A percentile compares a stretch with the other conserved stretches of the same genome.
phyloP scores from a whole-genome alignment of 2,797 vertebrate species.

The Ptychadena robeensis region DNA sequence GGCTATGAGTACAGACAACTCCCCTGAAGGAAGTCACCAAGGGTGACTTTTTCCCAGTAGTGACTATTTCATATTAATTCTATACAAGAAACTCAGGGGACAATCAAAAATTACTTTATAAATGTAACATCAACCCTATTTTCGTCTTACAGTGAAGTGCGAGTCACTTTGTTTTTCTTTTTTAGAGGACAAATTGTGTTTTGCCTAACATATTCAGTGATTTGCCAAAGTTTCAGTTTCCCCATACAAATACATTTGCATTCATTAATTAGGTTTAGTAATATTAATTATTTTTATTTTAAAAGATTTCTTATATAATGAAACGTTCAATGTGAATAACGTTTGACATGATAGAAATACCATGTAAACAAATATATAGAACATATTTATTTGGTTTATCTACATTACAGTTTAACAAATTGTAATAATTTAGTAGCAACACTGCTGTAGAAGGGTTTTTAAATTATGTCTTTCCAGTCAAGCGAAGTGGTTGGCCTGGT shows the following conservation, averaged over 20 bases:
- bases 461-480: too few relatives aligned
- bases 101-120: background rate
- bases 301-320: background rate
- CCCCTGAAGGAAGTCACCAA: conserved; percentile 19
- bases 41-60: background rate
- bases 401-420: too few relatives aligned
- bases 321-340: too few relatives aligned
- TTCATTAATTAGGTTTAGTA: background rate
- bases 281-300: background rate
- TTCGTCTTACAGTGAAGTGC: background rate
- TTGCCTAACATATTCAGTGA: too few relatives aligned
- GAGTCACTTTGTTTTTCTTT: background rate
- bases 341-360: too few relatives aligned
- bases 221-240: background rate
- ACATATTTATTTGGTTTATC: too few relatives aligned
- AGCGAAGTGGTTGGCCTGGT: too few relatives aligned
- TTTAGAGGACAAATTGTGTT: background rate
- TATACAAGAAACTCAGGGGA: background rate
- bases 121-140: background rate
- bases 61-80: background rate
- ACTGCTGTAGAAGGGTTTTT: too few relatives aligned
- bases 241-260: background rate
- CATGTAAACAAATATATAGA: too few relatives aligned
- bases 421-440: too few relatives aligned
- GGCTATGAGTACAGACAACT: conserved; percentile 2